A percentile compares a stretch with the other conserved stretches of the same genome.
Evolutionary conservation across 2,113 vertebrate species (phyloP).

Genomic region (Saimiri boliviensis): DNA sequence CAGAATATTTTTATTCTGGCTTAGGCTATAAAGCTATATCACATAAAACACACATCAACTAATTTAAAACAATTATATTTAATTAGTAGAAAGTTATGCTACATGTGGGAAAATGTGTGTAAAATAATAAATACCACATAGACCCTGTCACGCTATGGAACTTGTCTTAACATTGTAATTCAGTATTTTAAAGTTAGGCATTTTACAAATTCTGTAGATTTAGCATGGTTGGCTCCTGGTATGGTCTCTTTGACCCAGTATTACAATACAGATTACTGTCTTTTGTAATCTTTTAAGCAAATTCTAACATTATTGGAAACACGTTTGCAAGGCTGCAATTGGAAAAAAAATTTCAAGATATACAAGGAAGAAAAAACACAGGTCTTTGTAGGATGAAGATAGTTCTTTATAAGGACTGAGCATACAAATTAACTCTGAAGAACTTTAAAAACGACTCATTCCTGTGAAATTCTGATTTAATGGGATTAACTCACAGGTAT

Average conservation of each 20-base stretch:
- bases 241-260: background rate
- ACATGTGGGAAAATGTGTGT: background rate
- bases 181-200: background rate
- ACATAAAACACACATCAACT: background rate
- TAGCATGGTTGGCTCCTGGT: background rate
- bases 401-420: background rate
- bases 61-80: background rate
- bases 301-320: background rate
- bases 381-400: background rate
- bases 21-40: background rate
- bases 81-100: background rate
- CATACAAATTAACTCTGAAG: background rate
- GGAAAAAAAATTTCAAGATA: background rate
- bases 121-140: background rate
- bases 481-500: background rate
- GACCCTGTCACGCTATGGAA: background rate
- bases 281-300: background rate
- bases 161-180: background rate
- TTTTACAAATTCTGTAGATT: background rate
- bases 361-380: background rate
- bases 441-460: background rate
- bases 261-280: background rate
- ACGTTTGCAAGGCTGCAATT: background rate
- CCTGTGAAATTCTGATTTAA: background rate
- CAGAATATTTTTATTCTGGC: background rate